Evolutionary conservation across 2,888 invertebrate species (phyloP).

Genomic region (Keiferia lycopersicella): DNA sequence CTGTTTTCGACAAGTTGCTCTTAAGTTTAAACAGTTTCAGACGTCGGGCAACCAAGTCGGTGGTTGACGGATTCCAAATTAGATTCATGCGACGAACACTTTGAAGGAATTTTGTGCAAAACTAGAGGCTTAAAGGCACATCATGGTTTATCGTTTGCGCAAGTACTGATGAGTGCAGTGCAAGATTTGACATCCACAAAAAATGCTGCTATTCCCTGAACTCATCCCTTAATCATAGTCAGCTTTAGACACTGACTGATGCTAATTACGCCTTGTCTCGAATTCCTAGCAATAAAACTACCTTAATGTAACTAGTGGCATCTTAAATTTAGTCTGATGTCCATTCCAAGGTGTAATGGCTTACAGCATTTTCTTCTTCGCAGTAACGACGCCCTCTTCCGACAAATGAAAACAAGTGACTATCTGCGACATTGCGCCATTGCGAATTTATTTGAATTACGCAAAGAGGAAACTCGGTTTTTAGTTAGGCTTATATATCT

Average conservation of each 20-base stretch:
- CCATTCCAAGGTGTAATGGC: background rate
- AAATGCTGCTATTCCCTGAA: too few relatives aligned
- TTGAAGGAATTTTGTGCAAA: background rate
- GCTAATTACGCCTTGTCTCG: background rate
- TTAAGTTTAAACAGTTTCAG: slow-evolving; percentile 42
- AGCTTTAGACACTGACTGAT: background rate
- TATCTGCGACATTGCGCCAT: background rate
- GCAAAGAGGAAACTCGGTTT: too few relatives aligned
- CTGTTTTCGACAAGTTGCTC: slow-evolving; percentile 33
- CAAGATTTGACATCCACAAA: too few relatives aligned
- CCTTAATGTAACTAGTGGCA: too few relatives aligned
- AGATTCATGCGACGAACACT: background rate
- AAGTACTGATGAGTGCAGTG: too few relatives aligned
- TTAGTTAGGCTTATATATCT: background rate
- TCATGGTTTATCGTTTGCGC: too few relatives aligned
- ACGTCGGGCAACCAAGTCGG: slow-evolving; percentile 36
- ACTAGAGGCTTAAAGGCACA: background rate
- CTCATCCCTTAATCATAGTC: too few relatives aligned
- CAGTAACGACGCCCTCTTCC: background rate
- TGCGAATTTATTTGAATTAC: background rate
- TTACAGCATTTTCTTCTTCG: slow-evolving; percentile 5
- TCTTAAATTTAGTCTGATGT: too few relatives aligned
- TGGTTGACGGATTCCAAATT: slow-evolving; percentile 23
- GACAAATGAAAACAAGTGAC: slow-evolving; percentile 6
- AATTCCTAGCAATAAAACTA: background rate